Percentiles rank a stretch among this genome's conserved stretches.
phyloP scores from a whole-genome alignment of 2,113 vertebrate genomes.

The Narcine bancroftii region DNA sequence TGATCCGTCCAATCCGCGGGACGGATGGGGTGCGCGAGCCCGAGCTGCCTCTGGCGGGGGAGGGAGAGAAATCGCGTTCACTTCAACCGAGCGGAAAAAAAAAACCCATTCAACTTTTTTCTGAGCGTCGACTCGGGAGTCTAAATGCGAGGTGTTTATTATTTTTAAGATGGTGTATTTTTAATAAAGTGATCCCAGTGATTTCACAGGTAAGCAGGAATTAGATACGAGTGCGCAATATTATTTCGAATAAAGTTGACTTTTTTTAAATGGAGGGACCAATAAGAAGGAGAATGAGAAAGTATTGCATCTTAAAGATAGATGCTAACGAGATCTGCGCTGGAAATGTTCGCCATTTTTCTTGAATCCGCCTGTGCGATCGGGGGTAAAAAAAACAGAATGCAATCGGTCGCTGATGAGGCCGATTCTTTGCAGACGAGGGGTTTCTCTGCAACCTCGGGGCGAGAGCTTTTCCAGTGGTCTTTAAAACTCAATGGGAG shows the following conservation, averaged over 20 bases:
- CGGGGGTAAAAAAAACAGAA: neutral
- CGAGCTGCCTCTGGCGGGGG: neutral
- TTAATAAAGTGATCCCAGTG: neutral
- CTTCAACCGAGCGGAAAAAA: constrained; percentile 5
- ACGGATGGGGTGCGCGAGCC: too few species aligned
- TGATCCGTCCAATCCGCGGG: neutral
- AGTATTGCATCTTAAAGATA: constrained; percentile 10
- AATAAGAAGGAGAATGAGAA: neutral
- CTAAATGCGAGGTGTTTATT: neutral
- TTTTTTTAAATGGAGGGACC: neutral
- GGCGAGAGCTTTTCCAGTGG: neutral
- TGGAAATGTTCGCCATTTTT: constrained; percentile 31
- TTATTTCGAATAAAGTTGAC: neutral
- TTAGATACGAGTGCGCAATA: neutral
- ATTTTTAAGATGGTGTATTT: neutral
- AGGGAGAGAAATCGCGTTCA: neutral
- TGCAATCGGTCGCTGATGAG: neutral
- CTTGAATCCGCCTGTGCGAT: neutral
- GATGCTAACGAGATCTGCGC: neutral
- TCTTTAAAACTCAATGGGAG: neutral
- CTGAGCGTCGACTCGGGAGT: neutral
- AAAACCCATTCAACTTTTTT: constrained; percentile 36
- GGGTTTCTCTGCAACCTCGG: neutral
- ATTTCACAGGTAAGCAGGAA: neutral
- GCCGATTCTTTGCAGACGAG: neutral